These are phyloP conservation scores for Trematomus loennbergii DNA, from an alignment of 2,113 vertebrate genomes.

Conservation along the genomic window DNA sequence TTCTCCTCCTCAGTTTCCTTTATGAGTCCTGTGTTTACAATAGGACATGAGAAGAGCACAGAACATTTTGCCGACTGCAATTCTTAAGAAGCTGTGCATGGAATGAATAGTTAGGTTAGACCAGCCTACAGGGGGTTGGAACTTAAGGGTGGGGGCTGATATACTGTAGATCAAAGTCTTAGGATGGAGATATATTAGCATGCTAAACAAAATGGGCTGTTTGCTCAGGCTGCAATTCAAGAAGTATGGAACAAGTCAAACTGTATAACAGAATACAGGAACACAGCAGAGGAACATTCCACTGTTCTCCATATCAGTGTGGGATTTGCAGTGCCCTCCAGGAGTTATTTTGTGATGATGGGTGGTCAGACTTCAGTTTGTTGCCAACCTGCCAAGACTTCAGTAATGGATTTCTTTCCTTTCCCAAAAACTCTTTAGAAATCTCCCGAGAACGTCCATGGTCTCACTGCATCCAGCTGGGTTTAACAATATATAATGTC, in stretches of 20 bases:
- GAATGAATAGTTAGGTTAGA: slow-evolving; percentile 26
- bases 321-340: slow-evolving; percentile 1
- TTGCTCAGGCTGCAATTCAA: slow-evolving; percentile 33
- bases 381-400: slow-evolving; percentile 13
- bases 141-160: slow-evolving; percentile 21
- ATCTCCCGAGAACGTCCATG: neutral
- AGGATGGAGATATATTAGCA: slow-evolving; percentile 28
- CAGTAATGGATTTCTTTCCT: slow-evolving; percentile 24
- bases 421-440: slow-evolving; percentile 13
- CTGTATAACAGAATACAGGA: neutral
- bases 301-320: neutral
- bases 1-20: slow-evolving; percentile 1
- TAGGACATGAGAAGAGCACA: slow-evolving; percentile 62
- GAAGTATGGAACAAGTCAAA: neutral
- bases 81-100: slow-evolving; percentile 43
- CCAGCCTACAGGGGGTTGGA: neutral
- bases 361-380: slow-evolving; percentile 18
- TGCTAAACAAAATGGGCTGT: slow-evolving; percentile 30
- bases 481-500: slow-evolving; percentile 41
- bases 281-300: neutral
- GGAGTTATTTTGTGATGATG: slow-evolving; percentile 20
- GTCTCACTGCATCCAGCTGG: slow-evolving; percentile 12
- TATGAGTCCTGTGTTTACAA: slow-evolving; percentile 44
- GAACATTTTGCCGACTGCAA: slow-evolving; percentile 5
- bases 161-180: slow-evolving; percentile 30